These are phyloP conservation scores for Cyanoramphus novaezelandiae DNA, from an alignment of 2,113 vertebrate genomes.

Conservation along the genomic window DNA sequence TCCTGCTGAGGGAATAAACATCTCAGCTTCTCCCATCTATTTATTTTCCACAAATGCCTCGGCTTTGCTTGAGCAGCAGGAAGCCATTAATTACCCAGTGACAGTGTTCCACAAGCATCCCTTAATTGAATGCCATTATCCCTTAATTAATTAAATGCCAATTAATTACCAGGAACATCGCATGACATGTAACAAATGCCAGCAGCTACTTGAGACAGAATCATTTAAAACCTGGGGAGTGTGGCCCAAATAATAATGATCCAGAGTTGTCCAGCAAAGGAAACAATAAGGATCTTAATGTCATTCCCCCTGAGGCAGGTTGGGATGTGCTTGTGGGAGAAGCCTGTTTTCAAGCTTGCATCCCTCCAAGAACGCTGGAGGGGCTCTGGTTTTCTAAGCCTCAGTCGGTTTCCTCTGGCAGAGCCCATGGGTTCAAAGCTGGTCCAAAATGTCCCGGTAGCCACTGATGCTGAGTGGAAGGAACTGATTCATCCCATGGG, in stretches of 20 bases:
- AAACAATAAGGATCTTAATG: background rate
- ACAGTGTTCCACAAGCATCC: conserved; percentile 14
- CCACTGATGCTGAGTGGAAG: background rate
- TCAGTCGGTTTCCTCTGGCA: background rate
- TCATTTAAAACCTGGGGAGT: background rate
- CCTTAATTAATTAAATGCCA: conserved; percentile 68
- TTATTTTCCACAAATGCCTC: background rate
- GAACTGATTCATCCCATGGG: background rate
- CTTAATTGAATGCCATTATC: conserved; percentile 54
- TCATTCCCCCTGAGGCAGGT: accelerated
- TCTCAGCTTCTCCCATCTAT: background rate
- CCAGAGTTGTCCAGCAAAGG: background rate
- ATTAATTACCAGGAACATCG: conserved; percentile 54
- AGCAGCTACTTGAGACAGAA: conserved; percentile 12
- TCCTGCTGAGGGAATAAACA: background rate
- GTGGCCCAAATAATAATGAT: background rate
- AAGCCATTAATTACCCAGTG: conserved; percentile 35
- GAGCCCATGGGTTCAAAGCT: accelerated
- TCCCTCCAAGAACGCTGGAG: background rate
- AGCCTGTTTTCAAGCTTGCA: accelerated
- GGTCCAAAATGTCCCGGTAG: background rate
- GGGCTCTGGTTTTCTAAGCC: background rate
- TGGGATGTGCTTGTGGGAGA: background rate
- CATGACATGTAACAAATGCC: conserved; percentile 37
- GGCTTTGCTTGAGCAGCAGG: conserved; percentile 28